Base-by-base conservation (phyloP, 2,797 vertebrate species). In the Neomorphus geoffroyi region DNA sequence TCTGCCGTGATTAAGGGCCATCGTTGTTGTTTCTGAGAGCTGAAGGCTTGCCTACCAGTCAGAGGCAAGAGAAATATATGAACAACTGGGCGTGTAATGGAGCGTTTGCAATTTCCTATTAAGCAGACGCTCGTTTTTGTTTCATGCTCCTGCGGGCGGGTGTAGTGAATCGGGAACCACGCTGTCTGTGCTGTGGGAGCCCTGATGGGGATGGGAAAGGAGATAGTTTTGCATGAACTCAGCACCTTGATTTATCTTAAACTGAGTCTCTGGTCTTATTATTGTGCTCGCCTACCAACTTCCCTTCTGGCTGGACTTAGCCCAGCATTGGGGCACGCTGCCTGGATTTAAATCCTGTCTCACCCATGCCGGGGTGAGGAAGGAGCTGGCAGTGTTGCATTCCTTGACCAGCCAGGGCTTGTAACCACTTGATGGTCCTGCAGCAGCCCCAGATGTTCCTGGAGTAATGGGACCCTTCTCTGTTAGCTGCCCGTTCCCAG, bases 361-460 rank as follows among this genome's bases (percentile, higher is more conserved):
- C 21, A 14, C 4, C 4, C 0, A 0, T 18, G 18, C 22, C 0
- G 0, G 33, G 6, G 13, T 17, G 35, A 70, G 45, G 65, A 58
- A 37, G 15, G 18, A 61, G 13, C 30, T 71, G 46, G 18, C 13
- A 45, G 12, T 35, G 16, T 18, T 58, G 27, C 48, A 18, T 46
- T 62, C 33, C 15, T 66, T 78, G 43, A 11, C 57, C 70, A 33
- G 13, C 7, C 19, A 15, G 18, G 24, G 32, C 0, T 32, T 73
- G 73, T 54, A 86, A 50, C 22, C 7, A 19, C 33, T 58, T 23
- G 7, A 7, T 16, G 39, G 60, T 33, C 23, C 21, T 14, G 10
- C 32, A 41, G 23, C 12, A 61, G 35, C 24, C 46, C 8, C 26
- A 57, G 48, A n/a, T 64, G 30, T 78, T 74, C 48, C 50, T 71